These are phyloP conservation scores for Burhinus oedicnemus DNA, from an alignment of 2,113 vertebrate species.

Conservation along the genomic window DNA sequence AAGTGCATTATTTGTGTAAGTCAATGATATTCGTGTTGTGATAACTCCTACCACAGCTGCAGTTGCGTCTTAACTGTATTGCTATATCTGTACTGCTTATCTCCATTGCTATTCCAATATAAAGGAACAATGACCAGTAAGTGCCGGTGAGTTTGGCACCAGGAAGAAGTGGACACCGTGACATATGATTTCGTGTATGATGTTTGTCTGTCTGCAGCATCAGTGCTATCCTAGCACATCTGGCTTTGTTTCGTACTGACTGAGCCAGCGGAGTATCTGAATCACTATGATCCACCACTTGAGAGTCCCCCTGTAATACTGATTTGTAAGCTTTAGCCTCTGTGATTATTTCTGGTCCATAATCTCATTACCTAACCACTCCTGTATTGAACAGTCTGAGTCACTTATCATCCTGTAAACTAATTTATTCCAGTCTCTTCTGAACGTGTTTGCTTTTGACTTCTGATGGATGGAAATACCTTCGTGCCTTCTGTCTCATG, in stretches of 20 bases:
- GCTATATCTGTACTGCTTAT: not conserved
- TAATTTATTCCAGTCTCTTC: constrained; percentile 19
- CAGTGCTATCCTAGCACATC: not conserved
- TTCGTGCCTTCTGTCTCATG: not conserved
- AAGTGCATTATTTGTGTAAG: not conserved
- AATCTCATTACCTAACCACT: constrained; percentile 38
- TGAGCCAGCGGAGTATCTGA: not conserved
- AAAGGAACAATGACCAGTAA: not conserved
- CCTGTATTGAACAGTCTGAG: not conserved
- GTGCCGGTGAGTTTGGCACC: not conserved
- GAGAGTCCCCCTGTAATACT: not conserved
- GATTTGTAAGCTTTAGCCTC: not conserved
- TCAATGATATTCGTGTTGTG: not conserved
- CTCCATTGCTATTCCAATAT: not conserved
- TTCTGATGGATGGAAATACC: not conserved
- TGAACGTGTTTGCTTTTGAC: constrained; percentile 4
- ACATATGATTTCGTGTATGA: not conserved
- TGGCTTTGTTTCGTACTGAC: not conserved
- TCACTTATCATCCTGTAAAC: constrained; percentile 11
- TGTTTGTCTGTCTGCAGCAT: not conserved
- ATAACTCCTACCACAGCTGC: not conserved
- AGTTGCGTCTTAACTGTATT: not conserved
- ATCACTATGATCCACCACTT: not conserved
- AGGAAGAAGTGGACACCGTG: not conserved
- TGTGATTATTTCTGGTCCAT: constrained; percentile 17